Evolutionary conservation across 2,888 invertebrate species (phyloP).

Genomic region (Clitarchus hookeri): DNA sequence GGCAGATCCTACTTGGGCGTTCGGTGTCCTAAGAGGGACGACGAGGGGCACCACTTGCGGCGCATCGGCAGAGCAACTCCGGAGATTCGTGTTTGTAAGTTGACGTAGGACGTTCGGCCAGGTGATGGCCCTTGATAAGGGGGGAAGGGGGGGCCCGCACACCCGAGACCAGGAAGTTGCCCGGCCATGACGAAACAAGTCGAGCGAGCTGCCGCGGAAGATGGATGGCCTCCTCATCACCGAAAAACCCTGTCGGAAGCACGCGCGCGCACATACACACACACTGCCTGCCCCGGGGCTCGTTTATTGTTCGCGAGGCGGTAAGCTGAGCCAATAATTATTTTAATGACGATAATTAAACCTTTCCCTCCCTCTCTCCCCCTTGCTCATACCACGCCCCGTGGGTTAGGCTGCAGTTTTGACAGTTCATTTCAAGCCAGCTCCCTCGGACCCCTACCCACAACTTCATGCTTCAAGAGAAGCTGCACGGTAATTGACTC

Average conservation of each 20-base stretch:
- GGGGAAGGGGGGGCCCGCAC: no score
- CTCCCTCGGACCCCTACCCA: neutral
- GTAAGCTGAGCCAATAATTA: neutral
- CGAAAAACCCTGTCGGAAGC: neutral
- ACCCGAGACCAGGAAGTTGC: no score
- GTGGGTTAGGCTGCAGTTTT: neutral
- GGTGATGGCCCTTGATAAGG: no score
- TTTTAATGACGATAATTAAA: neutral
- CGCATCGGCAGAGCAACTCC: no score
- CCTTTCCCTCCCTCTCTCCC: neutral
- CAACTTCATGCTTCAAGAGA: neutral
- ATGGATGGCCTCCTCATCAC: neutral
- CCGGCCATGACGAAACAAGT: neutral
- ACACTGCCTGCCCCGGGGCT: neutral
- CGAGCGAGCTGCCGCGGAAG: neutral
- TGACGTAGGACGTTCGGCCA: no score
- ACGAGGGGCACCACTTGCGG: no score
- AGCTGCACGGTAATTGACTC: neutral
- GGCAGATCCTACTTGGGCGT: no score
- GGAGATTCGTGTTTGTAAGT: no score
- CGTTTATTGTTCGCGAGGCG: conserved; percentile 11
- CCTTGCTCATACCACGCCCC: neutral
- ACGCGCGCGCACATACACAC: neutral
- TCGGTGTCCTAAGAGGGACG: no score
- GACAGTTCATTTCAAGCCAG: neutral